Percentiles rank a stretch among this genome's conserved stretches.
These are phyloP conservation scores for Rhingia rostrata DNA, from an alignment of 2,888 invertebrate species.

Conservation along the genomic window DNA sequence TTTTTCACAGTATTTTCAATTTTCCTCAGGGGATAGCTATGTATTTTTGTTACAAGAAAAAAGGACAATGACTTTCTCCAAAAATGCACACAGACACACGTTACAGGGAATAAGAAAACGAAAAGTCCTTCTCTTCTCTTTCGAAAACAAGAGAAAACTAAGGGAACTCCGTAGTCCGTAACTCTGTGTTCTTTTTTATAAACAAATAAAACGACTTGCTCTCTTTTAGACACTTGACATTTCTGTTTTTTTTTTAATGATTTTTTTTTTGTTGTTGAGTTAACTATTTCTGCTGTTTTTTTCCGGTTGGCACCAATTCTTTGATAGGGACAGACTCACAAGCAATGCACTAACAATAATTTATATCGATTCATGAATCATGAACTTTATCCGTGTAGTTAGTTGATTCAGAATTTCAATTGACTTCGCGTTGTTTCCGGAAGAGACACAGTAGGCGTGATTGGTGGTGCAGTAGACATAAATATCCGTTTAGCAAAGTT, in stretches of 20 bases:
- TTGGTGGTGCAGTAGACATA: slow-evolving; percentile 30
- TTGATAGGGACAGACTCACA: background rate
- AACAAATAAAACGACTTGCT: slow-evolving; percentile 15
- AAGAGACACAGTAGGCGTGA: background rate
- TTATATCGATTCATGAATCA: background rate
- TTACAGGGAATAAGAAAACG: background rate
- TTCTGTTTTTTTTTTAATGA: slow-evolving; percentile 53
- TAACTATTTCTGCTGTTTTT: slow-evolving; percentile 22
- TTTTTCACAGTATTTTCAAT: background rate
- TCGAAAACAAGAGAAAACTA: slow-evolving; percentile 27
- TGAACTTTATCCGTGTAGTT: background rate
- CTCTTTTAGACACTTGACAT: slow-evolving; percentile 65
- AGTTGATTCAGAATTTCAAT: background rate
- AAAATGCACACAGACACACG: no score
- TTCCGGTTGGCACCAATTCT: background rate
- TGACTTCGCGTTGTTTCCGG: background rate
- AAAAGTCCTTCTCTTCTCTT: slow-evolving; percentile 24
- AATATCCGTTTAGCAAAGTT: background rate
- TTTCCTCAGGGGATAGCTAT: no score
- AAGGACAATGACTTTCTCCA: slow-evolving; percentile 59
- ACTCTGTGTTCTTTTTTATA: slow-evolving; percentile 8
- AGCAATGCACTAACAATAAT: background rate
- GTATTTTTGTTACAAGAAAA: slow-evolving; percentile 4
- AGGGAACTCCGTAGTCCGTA: slow-evolving; percentile 34
- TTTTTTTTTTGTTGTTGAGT: background rate